Evolutionary conservation across 2,888 invertebrate genomes (phyloP).

Genomic region (Andricus curvator): DNA sequence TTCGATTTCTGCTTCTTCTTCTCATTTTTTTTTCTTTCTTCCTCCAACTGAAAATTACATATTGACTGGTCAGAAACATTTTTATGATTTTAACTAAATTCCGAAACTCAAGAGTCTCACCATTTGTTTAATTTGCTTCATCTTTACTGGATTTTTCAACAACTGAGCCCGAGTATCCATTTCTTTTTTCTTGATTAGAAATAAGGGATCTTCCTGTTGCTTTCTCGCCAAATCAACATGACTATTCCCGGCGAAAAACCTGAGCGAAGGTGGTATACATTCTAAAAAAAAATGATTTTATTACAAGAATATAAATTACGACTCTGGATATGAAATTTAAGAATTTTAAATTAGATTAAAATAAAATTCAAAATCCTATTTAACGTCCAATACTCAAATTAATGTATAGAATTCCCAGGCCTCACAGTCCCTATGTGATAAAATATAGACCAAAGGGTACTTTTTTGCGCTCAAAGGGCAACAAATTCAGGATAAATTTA

Average conservation of each 20-base stretch:
- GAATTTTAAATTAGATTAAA: too few species aligned
- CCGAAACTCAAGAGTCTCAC: constrained; percentile 75
- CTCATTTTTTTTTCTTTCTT: constrained; percentile 78
- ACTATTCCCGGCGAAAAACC: constrained; percentile 81
- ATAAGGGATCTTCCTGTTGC: constrained; percentile 95
- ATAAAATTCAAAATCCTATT: too few species aligned
- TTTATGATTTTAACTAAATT: background rate
- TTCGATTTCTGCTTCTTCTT: constrained; percentile 70
- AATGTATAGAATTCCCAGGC: too few species aligned
- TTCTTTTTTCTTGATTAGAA: constrained; percentile 93
- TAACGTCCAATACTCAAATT: too few species aligned
- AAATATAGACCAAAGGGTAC: too few species aligned
- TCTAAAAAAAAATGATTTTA: constrained; percentile 76
- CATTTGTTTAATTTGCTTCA: constrained; percentile 91
- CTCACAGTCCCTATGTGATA: too few species aligned
- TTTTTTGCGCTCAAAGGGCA: too few species aligned
- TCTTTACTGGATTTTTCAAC: constrained; percentile 93
- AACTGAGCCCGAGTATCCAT: constrained; percentile 91
- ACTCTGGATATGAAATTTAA: too few species aligned
- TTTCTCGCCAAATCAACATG: constrained; percentile 94
- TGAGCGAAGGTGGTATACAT: constrained; percentile 87
- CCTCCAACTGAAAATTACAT: constrained; percentile 75
- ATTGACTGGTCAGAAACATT: constrained; percentile 22
- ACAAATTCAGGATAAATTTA: too few species aligned
- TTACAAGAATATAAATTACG: too few species aligned